These are phyloP conservation scores for Lepas anatifera DNA, from an alignment of 2,888 invertebrate genomes.

Conservation along the genomic window DNA sequence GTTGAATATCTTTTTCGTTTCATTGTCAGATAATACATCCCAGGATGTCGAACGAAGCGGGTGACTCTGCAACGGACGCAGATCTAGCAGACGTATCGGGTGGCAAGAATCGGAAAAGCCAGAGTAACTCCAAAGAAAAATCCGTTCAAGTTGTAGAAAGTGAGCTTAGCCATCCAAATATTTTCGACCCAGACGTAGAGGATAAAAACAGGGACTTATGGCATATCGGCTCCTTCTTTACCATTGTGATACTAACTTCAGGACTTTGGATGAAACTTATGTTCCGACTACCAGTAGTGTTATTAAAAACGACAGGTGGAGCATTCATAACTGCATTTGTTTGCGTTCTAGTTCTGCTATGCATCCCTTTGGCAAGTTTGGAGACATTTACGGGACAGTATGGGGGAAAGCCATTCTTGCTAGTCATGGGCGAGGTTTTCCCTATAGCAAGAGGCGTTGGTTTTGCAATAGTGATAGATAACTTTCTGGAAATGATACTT, in stretches of 20 bases:
- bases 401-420: neutral
- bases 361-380: neutral
- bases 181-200: neutral
- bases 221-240: neutral
- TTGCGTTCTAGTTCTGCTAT: neutral
- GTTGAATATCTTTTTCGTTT: neutral
- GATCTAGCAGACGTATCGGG: neutral
- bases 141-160: neutral
- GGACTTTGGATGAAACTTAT: neutral
- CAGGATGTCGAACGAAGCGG: neutral
- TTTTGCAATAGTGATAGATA: neutral
- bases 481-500: neutral
- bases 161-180: neutral
- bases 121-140: neutral
- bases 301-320: neutral
- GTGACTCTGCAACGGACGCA: neutral
- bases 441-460: neutral
- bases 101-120: neutral
- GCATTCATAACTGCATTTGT: neutral
- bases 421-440: neutral
- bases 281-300: neutral
- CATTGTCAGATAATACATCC: neutral
- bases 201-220: neutral
- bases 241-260: neutral
- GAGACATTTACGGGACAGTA: conserved; percentile 3